These are phyloP conservation scores for Chamaetylas fuelleborni DNA, from an alignment of 2,113 vertebrate species.

Conservation along the genomic window DNA sequence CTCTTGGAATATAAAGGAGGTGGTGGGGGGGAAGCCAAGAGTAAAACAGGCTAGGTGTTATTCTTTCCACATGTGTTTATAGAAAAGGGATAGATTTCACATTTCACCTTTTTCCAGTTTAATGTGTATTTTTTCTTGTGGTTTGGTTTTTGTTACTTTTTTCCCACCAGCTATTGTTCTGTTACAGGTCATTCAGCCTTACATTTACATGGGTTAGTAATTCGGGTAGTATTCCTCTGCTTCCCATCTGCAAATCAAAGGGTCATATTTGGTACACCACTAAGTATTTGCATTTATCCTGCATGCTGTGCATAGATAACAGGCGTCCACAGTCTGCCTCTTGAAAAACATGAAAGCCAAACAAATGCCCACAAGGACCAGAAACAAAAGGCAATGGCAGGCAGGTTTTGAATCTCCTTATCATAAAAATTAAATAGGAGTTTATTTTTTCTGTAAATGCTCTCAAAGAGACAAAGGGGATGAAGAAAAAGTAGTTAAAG, in stretches of 20 bases:
- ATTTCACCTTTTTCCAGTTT: constrained; percentile 46
- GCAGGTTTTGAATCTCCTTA: background rate
- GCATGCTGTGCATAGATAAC: background rate
- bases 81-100: constrained; percentile 46
- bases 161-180: constrained; percentile 20
- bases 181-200: background rate
- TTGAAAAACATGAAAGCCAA: background rate
- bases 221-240: background rate
- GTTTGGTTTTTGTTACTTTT: constrained; percentile 7
- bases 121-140: constrained; percentile 21
- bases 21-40: background rate
- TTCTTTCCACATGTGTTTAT: constrained; percentile 59
- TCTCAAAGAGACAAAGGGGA: background rate
- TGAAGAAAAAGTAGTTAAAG: background rate
- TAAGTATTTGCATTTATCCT: background rate
- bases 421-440: background rate
- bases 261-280: background rate
- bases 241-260: background rate
- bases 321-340: background rate
- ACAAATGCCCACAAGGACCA: background rate
- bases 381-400: background rate
- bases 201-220: background rate
- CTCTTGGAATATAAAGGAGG: constrained; percentile 20
- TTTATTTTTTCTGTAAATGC: background rate
- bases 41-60: constrained; percentile 52